Percentiles rank a stretch among this genome's conserved stretches.
Conservation (phyloP, 1,140 invertebrate genomes). For the Aphaenogaster rudis region DNA sequence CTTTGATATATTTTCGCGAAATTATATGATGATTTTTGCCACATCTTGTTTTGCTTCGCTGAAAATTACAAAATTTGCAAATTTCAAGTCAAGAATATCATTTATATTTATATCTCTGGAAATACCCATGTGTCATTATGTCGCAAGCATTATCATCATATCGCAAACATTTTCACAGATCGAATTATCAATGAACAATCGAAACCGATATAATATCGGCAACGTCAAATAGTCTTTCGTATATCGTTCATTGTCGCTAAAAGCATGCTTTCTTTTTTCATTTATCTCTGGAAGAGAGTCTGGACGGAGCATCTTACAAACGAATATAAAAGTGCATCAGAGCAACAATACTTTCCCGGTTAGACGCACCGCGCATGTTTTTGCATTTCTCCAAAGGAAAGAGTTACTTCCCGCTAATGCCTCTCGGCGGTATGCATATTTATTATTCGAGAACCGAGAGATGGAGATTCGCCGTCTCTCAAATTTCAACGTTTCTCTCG, state of each 20-base stretch:
- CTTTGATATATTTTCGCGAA: slow-evolving; percentile 2
- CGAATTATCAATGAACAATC: not conserved
- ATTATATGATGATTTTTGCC: slow-evolving; percentile 11
- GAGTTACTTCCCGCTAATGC: slow-evolving; percentile 67
- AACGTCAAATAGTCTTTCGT: not conserved
- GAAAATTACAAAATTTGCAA: not conserved
- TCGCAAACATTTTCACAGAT: not conserved
- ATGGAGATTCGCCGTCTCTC: slow-evolving; percentile 53
- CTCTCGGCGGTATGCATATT: slow-evolving; percentile 63
- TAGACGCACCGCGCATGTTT: slow-evolving; percentile 40
- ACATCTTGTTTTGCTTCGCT: not conserved
- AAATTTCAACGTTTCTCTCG: slow-evolving; percentile 38
- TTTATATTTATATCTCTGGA: not conserved
- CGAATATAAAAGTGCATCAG: not conserved
- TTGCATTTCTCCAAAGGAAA: slow-evolving; percentile 54
- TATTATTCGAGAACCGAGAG: slow-evolving; percentile 65
- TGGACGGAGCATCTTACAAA: not conserved
- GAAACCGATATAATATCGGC: not conserved
- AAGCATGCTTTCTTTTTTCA: not conserved
- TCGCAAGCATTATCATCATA: not conserved
- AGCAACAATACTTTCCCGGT: slow-evolving; percentile 45
- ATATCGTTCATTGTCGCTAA: not conserved
- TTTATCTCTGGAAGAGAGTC: not conserved
- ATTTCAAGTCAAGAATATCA: not conserved
- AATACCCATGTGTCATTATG: not conserved